A percentile compares a stretch with the other conserved stretches of the same genome.
Evolutionary conservation across 2,797 vertebrate genomes (phyloP).

Genomic region (Austrolebias charrua): DNA sequence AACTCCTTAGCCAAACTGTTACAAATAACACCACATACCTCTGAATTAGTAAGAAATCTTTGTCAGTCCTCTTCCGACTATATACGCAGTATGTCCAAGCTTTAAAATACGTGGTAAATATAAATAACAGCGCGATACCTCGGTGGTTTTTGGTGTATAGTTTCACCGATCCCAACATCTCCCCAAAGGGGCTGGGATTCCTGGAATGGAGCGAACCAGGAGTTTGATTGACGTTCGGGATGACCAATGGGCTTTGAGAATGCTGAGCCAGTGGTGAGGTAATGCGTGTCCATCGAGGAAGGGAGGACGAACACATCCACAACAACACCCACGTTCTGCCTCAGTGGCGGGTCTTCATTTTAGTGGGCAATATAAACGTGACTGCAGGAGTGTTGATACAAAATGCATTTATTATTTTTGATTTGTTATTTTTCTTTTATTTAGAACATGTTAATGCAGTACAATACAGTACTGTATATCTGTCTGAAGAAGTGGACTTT

Average conservation of each 20-base stretch:
- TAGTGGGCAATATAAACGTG: background rate
- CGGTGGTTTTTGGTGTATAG: no score
- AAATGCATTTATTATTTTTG: background rate
- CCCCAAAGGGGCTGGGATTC: conserved; percentile 51
- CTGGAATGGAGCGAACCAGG: conserved; percentile 49
- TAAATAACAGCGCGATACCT: background rate
- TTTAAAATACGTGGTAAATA: background rate
- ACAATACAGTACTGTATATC: no score
- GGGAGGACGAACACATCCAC: background rate
- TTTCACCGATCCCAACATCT: conserved; percentile 37
- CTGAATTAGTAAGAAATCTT: background rate
- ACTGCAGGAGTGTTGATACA: background rate
- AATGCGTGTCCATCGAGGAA: background rate
- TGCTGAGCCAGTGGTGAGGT: conserved; percentile 18
- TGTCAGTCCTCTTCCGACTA: background rate
- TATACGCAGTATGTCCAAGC: conserved; percentile 4
- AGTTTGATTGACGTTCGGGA: conserved; percentile 37
- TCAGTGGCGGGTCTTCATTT: background rate
- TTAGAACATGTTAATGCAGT: no score
- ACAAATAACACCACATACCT: conserved; percentile 38
- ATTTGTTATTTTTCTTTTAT: no score
- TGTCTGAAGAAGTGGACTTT: no score
- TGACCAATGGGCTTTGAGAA: conserved; percentile 50
- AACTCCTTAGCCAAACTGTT: conserved; percentile 6
- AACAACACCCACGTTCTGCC: background rate